Conservation (phyloP, 2,888 invertebrate species). For the Drosophila multiciliata region DNA sequence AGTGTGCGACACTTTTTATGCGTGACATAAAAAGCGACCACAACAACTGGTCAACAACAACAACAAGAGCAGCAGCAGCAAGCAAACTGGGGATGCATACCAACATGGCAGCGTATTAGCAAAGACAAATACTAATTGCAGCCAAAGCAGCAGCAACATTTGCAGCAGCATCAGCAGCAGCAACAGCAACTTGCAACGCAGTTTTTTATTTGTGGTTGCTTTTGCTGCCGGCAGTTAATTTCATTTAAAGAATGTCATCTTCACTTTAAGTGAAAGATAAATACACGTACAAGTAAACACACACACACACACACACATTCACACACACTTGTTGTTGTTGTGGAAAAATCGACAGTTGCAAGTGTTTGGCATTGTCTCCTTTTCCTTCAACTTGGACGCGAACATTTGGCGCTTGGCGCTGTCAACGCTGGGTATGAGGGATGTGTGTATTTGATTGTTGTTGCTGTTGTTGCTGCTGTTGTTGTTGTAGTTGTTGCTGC, state of each 20-base stretch:
- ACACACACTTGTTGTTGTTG: constrained; percentile 6
- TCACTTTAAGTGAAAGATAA: constrained; percentile 84
- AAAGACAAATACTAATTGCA: constrained; percentile 82
- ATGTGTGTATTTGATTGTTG: constrained; percentile 53
- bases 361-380: constrained; percentile 65
- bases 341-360: constrained; percentile 62
- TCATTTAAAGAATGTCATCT: constrained; percentile 84
- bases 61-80: constrained; percentile 18
- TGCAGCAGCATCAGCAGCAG: constrained; percentile 43
- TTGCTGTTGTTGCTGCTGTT: constrained; percentile 25
- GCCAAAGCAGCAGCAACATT: constrained; percentile 70
- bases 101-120: constrained; percentile 81
- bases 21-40: constrained; percentile 60
- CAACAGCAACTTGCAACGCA: constrained; percentile 37
- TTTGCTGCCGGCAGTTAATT: constrained; percentile 80
- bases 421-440: constrained; percentile 67
- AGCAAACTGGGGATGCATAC: constrained; percentile 70
- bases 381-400: constrained; percentile 57
- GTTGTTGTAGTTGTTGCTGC: constrained; percentile 6
- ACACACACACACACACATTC: constrained; percentile 16
- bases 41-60: constrained; percentile 45
- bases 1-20: constrained; percentile 79
- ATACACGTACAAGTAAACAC: constrained; percentile 52
- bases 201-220: constrained; percentile 42
- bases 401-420: constrained; percentile 56